A percentile compares a stretch with the other conserved stretches of the same genome.
phyloP scores from a whole-genome alignment of 2,797 vertebrate species.

The Vipera ursinii region DNA sequence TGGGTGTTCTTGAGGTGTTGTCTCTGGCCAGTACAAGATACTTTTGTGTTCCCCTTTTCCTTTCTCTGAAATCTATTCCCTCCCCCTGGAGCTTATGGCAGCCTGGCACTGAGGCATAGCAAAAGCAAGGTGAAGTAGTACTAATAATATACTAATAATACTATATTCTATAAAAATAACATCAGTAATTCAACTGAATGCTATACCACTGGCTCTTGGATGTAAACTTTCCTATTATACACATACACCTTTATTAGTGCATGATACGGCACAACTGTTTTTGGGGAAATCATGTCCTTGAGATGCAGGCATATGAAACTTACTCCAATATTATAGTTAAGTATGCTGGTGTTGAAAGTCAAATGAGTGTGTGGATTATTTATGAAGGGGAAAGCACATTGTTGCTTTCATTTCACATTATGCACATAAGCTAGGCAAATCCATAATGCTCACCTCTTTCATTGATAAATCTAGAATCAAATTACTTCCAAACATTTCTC shows the following conservation, averaged over 20 bases:
- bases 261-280: background rate
- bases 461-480: background rate
- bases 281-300: background rate
- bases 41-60: background rate
- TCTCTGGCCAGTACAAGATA: background rate
- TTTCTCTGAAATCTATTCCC: background rate
- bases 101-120: background rate
- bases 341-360: background rate
- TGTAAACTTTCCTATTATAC: background rate
- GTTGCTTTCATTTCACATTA: background rate
- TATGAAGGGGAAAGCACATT: background rate
- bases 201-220: background rate
- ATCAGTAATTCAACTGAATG: background rate
- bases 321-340: background rate
- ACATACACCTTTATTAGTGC: background rate
- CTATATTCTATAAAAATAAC: background rate
- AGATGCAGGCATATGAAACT: background rate
- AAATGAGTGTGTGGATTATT: background rate
- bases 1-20: background rate
- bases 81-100: background rate
- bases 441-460: background rate
- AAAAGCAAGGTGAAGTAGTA: background rate
- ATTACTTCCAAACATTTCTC: background rate
- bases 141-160: background rate
- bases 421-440: background rate